phyloP scores from a whole-genome alignment of 2,113 vertebrate genomes.

The Callipepla squamata region DNA sequence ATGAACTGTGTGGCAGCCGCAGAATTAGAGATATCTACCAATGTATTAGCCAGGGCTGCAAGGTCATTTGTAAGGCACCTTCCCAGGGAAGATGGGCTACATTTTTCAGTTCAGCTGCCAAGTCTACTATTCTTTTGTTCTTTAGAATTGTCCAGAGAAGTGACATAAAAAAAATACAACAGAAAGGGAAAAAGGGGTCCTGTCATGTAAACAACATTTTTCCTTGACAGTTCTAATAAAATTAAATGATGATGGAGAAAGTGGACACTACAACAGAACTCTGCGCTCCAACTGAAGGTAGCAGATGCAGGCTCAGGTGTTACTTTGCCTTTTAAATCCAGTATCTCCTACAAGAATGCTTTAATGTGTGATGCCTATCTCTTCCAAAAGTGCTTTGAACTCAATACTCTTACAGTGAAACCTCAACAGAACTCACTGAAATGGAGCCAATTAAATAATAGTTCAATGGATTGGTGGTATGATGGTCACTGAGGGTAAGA shows the following conservation, averaged over 20 bases:
- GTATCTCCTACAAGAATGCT: neutral
- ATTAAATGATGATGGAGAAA: neutral
- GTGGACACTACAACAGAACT: neutral
- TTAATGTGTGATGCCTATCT: neutral
- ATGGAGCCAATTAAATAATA: neutral
- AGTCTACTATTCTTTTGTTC: neutral
- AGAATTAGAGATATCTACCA: neutral
- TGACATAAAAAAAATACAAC: neutral
- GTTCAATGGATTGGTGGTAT: neutral
- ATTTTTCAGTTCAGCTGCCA: slow-evolving; percentile 23
- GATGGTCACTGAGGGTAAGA: neutral
- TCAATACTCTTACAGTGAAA: neutral
- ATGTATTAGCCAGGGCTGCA: neutral
- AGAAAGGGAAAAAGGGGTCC: neutral
- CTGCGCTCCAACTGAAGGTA: neutral
- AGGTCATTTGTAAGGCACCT: neutral
- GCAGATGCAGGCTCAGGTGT: neutral
- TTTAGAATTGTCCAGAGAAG: neutral
- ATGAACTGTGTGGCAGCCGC: neutral
- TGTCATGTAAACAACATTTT: neutral
- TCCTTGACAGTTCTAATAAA: neutral
- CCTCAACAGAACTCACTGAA: neutral
- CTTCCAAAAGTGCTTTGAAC: neutral
- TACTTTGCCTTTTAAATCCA: neutral
- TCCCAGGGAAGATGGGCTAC: neutral